phyloP scores from a whole-genome alignment of 2,888 invertebrate species.

The Erebia ligea region DNA sequence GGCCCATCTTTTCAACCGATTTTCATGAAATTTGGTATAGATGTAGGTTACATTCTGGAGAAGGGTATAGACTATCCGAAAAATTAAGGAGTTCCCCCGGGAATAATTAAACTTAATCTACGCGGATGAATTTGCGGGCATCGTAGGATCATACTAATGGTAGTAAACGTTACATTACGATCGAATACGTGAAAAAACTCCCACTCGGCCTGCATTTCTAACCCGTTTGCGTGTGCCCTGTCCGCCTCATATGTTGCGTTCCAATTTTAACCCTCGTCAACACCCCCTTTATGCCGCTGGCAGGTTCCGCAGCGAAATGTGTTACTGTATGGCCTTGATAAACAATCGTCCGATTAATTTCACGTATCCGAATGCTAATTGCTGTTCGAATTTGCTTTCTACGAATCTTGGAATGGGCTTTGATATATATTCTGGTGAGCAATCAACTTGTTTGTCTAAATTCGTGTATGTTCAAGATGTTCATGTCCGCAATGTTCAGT shows the following conservation, averaged over 20 bases:
- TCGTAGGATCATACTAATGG: too few species aligned
- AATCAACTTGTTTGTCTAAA: not conserved
- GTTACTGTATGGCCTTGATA: slow-evolving; percentile 10
- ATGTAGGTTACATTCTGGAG: too few species aligned
- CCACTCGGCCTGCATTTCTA: not conserved
- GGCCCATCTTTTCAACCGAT: too few species aligned
- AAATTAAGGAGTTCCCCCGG: too few species aligned
- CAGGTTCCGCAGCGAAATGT: slow-evolving; percentile 5
- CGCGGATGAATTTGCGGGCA: too few species aligned
- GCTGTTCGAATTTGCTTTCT: not conserved
- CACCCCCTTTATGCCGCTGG: not conserved
- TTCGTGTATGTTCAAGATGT: not conserved
- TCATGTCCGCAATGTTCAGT: too few species aligned
- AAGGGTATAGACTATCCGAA: too few species aligned
- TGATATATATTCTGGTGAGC: not conserved
- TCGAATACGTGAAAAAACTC: too few species aligned
- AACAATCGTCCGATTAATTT: slow-evolving; percentile 15
- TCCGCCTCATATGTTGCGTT: slow-evolving; percentile 14
- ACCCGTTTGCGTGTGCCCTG: slow-evolving; percentile 9
- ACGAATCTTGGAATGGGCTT: not conserved
- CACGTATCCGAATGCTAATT: slow-evolving; percentile 7
- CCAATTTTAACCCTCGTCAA: slow-evolving; percentile 14
- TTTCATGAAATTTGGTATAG: too few species aligned
- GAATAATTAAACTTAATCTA: too few species aligned
- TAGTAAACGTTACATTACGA: too few species aligned